A percentile compares a stretch with the other conserved stretches of the same genome.
Evolutionary conservation across 2,113 vertebrate species (phyloP).

Genomic region (Aepyceros melampus): DNA sequence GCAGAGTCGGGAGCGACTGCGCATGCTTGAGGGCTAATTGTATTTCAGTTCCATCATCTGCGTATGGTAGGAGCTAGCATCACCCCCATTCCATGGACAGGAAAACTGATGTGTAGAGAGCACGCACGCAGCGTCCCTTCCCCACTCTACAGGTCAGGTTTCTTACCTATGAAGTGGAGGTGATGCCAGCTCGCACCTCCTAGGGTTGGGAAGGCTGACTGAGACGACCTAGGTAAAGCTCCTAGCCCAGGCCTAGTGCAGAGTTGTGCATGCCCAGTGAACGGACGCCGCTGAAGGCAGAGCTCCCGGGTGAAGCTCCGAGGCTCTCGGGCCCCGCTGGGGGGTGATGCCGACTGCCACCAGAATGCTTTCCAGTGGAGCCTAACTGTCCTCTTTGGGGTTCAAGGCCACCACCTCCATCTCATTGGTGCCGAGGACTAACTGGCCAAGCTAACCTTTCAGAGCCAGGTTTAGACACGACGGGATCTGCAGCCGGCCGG

Average conservation of each 20-base stretch:
- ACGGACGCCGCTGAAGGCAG: rapidly evolving
- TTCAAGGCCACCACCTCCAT: background rate
- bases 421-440: background rate
- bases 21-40: background rate
- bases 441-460: background rate
- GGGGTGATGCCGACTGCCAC: background rate
- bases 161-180: background rate
- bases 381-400: background rate
- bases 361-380: background rate
- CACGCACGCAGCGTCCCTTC: background rate
- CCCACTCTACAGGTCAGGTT: background rate
- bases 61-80: background rate
- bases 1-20: background rate
- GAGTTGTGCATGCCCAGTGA: rapidly evolving
- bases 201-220: background rate
- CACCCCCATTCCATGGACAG: background rate
- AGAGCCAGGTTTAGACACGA: background rate
- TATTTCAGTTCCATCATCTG: background rate
- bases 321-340: rapidly evolving
- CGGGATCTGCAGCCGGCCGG: background rate
- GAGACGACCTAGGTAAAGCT: rapidly evolving
- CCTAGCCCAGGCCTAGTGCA: background rate
- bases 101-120: rapidly evolving
- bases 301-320: background rate
- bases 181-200: rapidly evolving